phyloP scores from a whole-genome alignment of 2,797 vertebrate species.

The Chaunax sp. region DNA sequence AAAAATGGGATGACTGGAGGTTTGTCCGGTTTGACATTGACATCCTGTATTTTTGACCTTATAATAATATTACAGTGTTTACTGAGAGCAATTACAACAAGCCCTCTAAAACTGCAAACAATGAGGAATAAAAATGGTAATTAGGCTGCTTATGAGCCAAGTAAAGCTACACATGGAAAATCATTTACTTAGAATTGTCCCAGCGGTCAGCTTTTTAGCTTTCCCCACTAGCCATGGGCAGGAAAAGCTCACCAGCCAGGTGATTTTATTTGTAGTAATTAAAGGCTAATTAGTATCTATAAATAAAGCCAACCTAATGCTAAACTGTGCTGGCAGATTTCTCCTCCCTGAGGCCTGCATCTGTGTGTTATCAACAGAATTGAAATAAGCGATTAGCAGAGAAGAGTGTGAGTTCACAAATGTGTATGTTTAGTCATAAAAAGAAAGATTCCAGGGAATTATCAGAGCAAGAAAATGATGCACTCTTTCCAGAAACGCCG shows the following conservation, averaged over 20 bases:
- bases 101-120: constrained; percentile 41
- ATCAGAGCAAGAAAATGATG: constrained; percentile 21
- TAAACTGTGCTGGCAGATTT: constrained; percentile 42
- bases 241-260: constrained; percentile 32
- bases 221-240: constrained; percentile 34
- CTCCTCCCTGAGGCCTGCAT: constrained; percentile 49
- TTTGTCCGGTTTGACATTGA: constrained; percentile 18
- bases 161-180: constrained; percentile 40
- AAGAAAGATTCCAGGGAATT: constrained; percentile 4
- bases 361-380: constrained; percentile 44
- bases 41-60: constrained; percentile 39
- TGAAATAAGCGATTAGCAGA: constrained; percentile 18
- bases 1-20: constrained; percentile 44
- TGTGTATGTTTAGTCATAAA: not conserved
- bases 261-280: constrained; percentile 69
- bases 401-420: not conserved
- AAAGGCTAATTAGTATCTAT: constrained; percentile 53
- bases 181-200: constrained; percentile 45
- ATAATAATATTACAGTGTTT: constrained; percentile 35
- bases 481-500: not conserved
- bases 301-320: constrained; percentile 49
- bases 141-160: constrained; percentile 42
- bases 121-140: constrained; percentile 47
- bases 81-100: constrained; percentile 35
- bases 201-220: constrained; percentile 45